These are phyloP conservation scores for human (Homo sapiens) DNA, from an alignment of 2,113 vertebrate species.

Conservation along the genomic window GRCh38 chr1:70350001-70350500, in stretches of 20 bases:
- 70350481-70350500: not conserved
- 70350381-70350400: not conserved
- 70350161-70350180: not conserved
- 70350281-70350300: conserved; percentile 6
- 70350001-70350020: too few species aligned
- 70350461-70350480: not conserved
- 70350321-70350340: not conserved
- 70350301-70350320: not conserved
- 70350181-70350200: not conserved
- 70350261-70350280: not conserved
- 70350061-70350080: too few species aligned
- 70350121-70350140: too few species aligned
- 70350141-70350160: not conserved
- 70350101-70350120: too few species aligned
- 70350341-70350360: not conserved
- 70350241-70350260: not conserved
- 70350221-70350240: not conserved
- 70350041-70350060: too few species aligned
- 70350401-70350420: not conserved
- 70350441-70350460: conserved; percentile 11
- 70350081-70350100: too few species aligned
- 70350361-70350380: not conserved
- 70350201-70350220: not conserved
- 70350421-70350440: conserved; percentile 6
- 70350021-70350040: too few species aligned